phyloP scores from a whole-genome alignment of 35 echinoderm and acorn worm species.

The Apostichopus japonicus region DNA sequence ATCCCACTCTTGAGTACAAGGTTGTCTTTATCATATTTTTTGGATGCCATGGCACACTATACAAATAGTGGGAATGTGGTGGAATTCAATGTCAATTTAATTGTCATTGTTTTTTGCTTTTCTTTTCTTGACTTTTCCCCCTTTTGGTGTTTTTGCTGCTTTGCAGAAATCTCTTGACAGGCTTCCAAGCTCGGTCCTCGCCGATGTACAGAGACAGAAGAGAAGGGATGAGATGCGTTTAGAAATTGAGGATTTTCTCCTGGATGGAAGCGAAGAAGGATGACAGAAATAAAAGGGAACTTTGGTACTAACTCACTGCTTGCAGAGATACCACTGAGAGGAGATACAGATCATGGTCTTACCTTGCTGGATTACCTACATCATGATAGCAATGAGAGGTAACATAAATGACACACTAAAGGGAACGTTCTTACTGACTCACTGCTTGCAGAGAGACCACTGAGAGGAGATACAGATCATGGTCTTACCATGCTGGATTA shows the following conservation, averaged over 20 bases:
- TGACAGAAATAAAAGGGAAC: not conserved
- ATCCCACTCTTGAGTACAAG: too few relatives aligned
- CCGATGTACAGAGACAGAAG: not conserved
- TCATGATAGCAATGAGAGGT: too few relatives aligned
- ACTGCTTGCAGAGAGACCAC: not conserved
- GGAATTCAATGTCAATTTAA: too few relatives aligned
- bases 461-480: not conserved
- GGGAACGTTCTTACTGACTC: too few relatives aligned
- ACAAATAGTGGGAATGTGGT: too few relatives aligned
- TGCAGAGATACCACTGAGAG: not conserved
- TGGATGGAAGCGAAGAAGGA: not conserved
- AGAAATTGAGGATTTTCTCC: conserved; percentile 30
- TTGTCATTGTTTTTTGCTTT: not conserved
- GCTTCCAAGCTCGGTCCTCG: not conserved
- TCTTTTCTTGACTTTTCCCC: not conserved
- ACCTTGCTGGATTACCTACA: too few relatives aligned
- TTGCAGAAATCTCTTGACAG: not conserved
- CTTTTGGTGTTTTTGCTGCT: not conserved
- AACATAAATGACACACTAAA: too few relatives aligned
- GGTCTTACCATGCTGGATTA: too few relatives aligned
- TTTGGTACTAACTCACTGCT: not conserved
- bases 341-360: too few relatives aligned
- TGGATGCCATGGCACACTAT: too few relatives aligned
- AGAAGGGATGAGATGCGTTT: conserved; percentile 34
- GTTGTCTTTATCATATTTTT: too few relatives aligned